These are phyloP conservation scores for Muschampia plurimacula DNA, from an alignment of 2,888 invertebrate species.

Conservation along the genomic window DNA sequence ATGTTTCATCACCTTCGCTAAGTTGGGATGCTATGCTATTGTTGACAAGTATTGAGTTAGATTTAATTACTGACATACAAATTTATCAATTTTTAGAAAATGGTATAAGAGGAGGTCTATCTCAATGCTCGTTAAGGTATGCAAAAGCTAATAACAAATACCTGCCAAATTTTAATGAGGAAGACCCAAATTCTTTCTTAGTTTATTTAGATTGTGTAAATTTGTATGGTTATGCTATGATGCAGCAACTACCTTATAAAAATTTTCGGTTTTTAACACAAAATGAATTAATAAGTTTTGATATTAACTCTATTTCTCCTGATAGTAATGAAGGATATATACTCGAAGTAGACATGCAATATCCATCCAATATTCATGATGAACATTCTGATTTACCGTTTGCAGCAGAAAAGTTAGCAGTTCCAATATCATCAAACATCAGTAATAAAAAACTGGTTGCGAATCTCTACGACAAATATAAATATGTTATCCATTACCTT, in stretches of 20 bases:
- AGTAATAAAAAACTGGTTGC: constrained; percentile 10
- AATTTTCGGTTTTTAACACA: constrained; percentile 11
- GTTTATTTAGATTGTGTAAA: constrained; percentile 54
- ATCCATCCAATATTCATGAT: constrained; percentile 10
- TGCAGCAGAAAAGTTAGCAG: background rate
- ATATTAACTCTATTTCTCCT: background rate
- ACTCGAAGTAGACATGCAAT: constrained; percentile 17
- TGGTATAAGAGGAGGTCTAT: constrained; percentile 49
- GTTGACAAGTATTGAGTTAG: constrained; percentile 41
- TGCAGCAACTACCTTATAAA: constrained; percentile 41
- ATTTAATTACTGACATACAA: constrained; percentile 46
- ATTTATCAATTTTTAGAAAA: constrained; percentile 46
- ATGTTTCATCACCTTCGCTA: background rate
- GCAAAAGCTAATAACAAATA: constrained; percentile 48
- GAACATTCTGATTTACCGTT: constrained; percentile 13
- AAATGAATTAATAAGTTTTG: background rate
- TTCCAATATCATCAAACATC: constrained; percentile 15
- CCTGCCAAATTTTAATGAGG: constrained; percentile 45
- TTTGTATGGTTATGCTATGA: constrained; percentile 53
- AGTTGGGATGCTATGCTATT: constrained; percentile 48
- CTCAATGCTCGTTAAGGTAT: constrained; percentile 46
- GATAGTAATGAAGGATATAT: constrained; percentile 14
- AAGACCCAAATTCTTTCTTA: constrained; percentile 37
- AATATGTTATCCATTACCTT: constrained; percentile 15
- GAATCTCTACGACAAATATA: constrained; percentile 16